Evolutionary conservation across 2,113 vertebrate species (phyloP), one percentile per base, ranked within the genome.

Genomic region (Phylloscopus trochiloides): DNA sequence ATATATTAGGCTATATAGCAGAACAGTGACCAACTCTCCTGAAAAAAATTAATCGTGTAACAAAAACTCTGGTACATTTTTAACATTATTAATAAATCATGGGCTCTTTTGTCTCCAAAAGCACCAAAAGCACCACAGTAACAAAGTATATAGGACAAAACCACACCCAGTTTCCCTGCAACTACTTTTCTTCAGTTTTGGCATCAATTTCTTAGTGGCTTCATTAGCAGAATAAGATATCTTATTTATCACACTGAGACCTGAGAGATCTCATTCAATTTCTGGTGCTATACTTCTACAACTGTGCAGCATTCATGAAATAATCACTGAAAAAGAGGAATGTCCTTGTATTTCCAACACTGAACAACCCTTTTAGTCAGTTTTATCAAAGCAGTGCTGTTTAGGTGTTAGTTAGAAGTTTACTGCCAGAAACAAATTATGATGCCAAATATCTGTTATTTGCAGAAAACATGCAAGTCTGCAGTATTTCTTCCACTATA

Each of bases 121-220:
- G 40, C 31, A 72, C 31, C 72, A 80, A 88, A 88, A 73, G 42
- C 29, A 70, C 34, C 24, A 66, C 14, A 42, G 26, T 48, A 83
- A 38, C 19, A 50, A 81, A 52, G 17, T 19, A 63, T 29, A 38
- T n/a, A 34, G 26, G 29, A 51, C 20, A 88, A 79, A 94, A 72
- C 3, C 9, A 6, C 18, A 32, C 3, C 4, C 40, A 62, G 75
- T 8, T 74, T 85, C 32, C 1, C 1, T 29, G 20, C 3, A 10
- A 70, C 8, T 52, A 32, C 25, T 74, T 70, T 43, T 62, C 16
- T 62, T 45, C 32, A 34, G 21, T 50, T 85, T 86, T 71, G 15
- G 11, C 43, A 71, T 42, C 34, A 67, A 26, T 73, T 86, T 67
- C 59, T 84, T 42, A 59, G 61, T 19, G 14, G 31, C 26, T 79